These are phyloP conservation scores for Oreonectes daqikongensis DNA, from an alignment of 2,797 vertebrate genomes.

Conservation along the genomic window DNA sequence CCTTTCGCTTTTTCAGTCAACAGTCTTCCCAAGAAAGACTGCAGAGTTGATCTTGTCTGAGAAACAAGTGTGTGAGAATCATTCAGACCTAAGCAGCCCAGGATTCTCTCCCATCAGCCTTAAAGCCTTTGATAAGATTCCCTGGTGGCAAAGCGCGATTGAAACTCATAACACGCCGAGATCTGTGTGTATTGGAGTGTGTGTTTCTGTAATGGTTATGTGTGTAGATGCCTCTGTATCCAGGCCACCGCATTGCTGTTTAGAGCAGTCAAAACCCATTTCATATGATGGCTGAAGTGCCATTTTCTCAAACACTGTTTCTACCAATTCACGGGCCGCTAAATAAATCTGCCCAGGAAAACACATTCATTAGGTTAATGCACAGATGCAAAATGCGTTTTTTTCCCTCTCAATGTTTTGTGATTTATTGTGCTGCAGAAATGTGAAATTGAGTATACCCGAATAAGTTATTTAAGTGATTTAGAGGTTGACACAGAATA, in stretches of 20 bases:
- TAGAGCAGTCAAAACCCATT: conserved; percentile 55
- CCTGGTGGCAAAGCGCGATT: conserved; percentile 59
- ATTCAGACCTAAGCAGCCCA: conserved; percentile 47
- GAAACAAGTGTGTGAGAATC: conserved; percentile 53
- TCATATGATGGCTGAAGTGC: conserved; percentile 54
- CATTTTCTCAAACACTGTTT: conserved; percentile 54
- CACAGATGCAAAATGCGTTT: conserved; percentile 66
- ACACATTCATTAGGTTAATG: conserved; percentile 80
- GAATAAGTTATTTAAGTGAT: conserved; percentile 79
- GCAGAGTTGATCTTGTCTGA: conserved; percentile 29
- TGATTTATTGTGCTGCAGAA: conserved; percentile 75
- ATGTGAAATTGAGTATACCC: conserved; percentile 76
- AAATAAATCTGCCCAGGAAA: conserved; percentile 59
- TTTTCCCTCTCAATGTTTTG: conserved; percentile 63
- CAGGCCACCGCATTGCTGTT: conserved; percentile 51
- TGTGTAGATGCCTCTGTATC: conserved; percentile 41
- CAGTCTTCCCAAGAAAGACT: neutral
- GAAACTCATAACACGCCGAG: conserved; percentile 57
- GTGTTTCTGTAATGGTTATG: conserved; percentile 38
- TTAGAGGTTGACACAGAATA: conserved; percentile 75
- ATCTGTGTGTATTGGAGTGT: conserved; percentile 39
- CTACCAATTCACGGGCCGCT: conserved; percentile 51
- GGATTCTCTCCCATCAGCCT: conserved; percentile 64
- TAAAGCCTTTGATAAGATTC: conserved; percentile 61
- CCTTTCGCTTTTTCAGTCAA: neutral